Base-by-base conservation (phyloP, 1,140 invertebrate species). In the Liolophura sinensis region DNA sequence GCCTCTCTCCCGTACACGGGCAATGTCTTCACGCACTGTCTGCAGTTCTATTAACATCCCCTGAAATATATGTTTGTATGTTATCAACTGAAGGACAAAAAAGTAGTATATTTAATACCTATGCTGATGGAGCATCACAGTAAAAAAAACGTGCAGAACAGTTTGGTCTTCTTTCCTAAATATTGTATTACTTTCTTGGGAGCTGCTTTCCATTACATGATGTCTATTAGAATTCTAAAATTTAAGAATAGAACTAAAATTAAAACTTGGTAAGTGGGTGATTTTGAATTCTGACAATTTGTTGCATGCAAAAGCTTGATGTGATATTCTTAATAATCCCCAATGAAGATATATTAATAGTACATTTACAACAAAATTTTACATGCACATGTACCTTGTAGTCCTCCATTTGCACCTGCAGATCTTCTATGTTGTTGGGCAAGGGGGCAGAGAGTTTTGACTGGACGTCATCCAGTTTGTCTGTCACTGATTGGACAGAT, bases 401-500 rank as follows among this genome's bases (percentile, higher is more conserved):
- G 18, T 81, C 76, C 40, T 59, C 64, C 47, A 80, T 54, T 62
- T 76, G 73, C 31, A 55, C 48, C 9, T 78, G 70, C 18, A 78
- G 66, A 55, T 65, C 24, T 65, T 60, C 54, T 16, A n/a, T 60
- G 50, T 48, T 60, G 47, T 51, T 75, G 67, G 16, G 70, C 60
- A 16, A 69, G 50, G 14, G 68, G 65, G 31, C 48, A 12, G 61
- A n/a, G 11, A 79, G 67, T 27, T 65, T 70, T 27, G 66, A 63
- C 47, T 78, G 70, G 14, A 71, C 64, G 11, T 71, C 67, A 51
- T 81, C 77, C 70, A 81, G 74, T 24, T 73, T 71, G 22, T 68
- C 57, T 4, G 73, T 81, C 31, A 80, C 71, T 61, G 77, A 72
- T 69, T 81, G 78, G 16, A 81, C 77, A 9, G 73, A 64, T 25